These are phyloP conservation scores for Lagria hirta DNA, from an alignment of 2,888 invertebrate species.

Conservation along the genomic window DNA sequence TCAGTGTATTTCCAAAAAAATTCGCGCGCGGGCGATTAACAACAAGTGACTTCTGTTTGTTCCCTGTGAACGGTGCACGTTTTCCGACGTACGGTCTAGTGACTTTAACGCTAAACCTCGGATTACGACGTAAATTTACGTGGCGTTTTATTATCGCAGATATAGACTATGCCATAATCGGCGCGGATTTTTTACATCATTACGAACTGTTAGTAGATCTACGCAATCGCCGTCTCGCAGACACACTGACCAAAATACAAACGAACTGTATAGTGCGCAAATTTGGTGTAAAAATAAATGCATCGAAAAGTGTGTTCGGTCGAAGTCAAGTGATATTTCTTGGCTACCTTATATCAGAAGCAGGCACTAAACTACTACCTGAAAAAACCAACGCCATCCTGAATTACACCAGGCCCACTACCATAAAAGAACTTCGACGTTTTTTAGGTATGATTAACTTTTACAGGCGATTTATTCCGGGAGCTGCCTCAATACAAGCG, in stretches of 20 bases:
- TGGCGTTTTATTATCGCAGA: conserved; percentile 12
- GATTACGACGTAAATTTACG: conserved; percentile 6
- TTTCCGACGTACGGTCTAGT: conserved; percentile 6
- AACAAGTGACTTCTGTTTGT: no score
- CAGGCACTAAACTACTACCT: no score
- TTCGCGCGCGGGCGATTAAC: background rate
- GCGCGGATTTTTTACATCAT: conserved; percentile 14
- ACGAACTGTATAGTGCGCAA: background rate
- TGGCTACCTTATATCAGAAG: no score
- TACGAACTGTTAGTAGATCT: conserved; percentile 7
- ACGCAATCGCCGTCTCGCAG: conserved; percentile 10
- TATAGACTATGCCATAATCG: conserved; percentile 9
- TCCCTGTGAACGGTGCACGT: conserved; percentile 8
- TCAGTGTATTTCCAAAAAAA: background rate
- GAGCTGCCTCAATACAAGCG: conserved; percentile 43
- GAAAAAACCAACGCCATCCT: no score
- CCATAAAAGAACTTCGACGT: conserved; percentile 37
- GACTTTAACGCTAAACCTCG: conserved; percentile 4
- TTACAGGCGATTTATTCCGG: conserved; percentile 44
- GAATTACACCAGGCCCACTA: no score
- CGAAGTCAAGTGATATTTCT: no score
- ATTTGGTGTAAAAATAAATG: no score
- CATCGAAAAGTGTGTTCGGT: no score
- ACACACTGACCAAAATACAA: conserved; percentile 1
- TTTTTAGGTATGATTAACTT: conserved; percentile 48